Base-by-base conservation (phyloP, 2,888 invertebrate genomes). In the Crematogaster levior region DNA sequence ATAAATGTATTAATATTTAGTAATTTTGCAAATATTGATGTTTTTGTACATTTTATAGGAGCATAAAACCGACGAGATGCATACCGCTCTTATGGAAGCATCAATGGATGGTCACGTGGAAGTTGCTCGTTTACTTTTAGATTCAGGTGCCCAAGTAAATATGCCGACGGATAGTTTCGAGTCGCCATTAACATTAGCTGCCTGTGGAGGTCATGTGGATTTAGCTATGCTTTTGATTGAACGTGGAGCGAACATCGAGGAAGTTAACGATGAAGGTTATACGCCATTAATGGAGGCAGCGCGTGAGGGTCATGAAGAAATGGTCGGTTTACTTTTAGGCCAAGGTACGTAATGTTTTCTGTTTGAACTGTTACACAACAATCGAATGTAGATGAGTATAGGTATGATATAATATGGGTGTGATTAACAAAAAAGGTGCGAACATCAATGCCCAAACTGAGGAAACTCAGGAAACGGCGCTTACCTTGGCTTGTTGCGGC, bases 111-210 rank as follows among this genome's bases (percentile, higher is more conserved):
- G 99, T 0, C 99, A 99, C 94, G 98, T 99, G 0, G 99, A 99
- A 95, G 99, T 99, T 66, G 99, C 99, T 10, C 96, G 98, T 90
- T 95, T 99, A 86, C 96, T 99, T 87, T 95, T 99, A 24, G 99
- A 99, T 95, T 98, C 98, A 34, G 99, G 99, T 86, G 99, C 99
- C 74, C 99, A 99, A 96, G 98, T 99, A 81, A 99, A 99, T 95
- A 99, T 99, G 99, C 99, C 99, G 79, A 98, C 99, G 70, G 99
- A 99, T 95, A 99, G 99, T 94, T 99, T 99, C 95, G 99, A 99
- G 95, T 99, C 99, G 9, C 99, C 99, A 30, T 96, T 99, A 89
- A 99, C 99, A 43, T 95, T 99, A 90, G 99, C 99, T 74, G 99
- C 99, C 65, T 99, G 99, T 95, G 99, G 99, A 84, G 99, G 99